Evolutionary conservation across 2,797 vertebrate genomes (phyloP).

Genomic region (Melanotaenia parkinsoni): DNA sequence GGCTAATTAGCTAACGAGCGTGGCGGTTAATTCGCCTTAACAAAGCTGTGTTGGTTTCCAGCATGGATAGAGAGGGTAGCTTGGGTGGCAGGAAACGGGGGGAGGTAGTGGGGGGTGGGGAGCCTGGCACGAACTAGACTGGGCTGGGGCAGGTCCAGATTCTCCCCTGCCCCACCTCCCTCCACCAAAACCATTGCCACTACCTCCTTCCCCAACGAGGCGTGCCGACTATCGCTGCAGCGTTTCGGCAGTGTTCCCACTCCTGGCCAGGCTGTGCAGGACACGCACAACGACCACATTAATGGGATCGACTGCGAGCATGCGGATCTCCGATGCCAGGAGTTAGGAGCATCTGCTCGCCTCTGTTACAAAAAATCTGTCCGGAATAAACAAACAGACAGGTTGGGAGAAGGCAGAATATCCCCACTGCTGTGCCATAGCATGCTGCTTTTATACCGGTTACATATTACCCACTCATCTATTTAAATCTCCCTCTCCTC

Average conservation of each 20-base stretch:
- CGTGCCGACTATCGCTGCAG: constrained; percentile 62
- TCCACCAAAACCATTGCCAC: constrained; percentile 51
- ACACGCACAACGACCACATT: constrained; percentile 67
- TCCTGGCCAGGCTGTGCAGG: constrained; percentile 70
- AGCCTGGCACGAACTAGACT: constrained; percentile 68
- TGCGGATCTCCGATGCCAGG: constrained; percentile 76
- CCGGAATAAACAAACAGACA: constrained; percentile 77
- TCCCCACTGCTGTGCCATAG: constrained; percentile 61
- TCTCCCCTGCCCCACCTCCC: constrained; percentile 33
- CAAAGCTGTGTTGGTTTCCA: constrained; percentile 82
- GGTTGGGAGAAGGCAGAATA: constrained; percentile 65
- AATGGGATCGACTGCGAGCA: constrained; percentile 77
- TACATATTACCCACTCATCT: constrained; percentile 72
- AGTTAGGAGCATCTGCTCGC: constrained; percentile 83
- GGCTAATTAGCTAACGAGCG: constrained; percentile 87
- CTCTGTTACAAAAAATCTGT: constrained; percentile 74
- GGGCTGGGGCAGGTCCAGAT: constrained; percentile 76
- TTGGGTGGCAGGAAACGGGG: constrained; percentile 44
- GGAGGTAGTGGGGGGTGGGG: constrained; percentile 43
- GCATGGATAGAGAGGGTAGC: constrained; percentile 67
- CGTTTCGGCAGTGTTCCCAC: constrained; percentile 69
- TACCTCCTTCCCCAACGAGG: constrained; percentile 48
- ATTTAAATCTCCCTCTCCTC: constrained; percentile 69
- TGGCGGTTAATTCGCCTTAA: constrained; percentile 87
- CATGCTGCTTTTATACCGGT: constrained; percentile 53